These are phyloP conservation scores for Zosterops japonicus DNA, from an alignment of 2,113 vertebrate species.

Conservation along the genomic window DNA sequence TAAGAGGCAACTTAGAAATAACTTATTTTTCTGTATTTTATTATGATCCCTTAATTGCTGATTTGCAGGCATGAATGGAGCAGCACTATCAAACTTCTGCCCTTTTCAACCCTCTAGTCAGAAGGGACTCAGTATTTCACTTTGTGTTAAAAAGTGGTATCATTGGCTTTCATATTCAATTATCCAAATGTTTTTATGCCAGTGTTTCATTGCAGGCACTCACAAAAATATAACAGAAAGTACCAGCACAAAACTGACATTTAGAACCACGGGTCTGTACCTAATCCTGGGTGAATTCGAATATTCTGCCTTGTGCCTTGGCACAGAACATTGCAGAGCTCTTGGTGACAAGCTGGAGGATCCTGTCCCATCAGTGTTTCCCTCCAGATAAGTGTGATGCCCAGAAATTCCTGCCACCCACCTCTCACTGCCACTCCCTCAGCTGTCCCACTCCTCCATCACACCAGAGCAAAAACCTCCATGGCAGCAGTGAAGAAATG, in stretches of 20 bases:
- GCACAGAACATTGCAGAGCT: neutral
- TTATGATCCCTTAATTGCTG: neutral
- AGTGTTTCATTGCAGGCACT: neutral
- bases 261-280: neutral
- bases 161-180: neutral
- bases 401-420: neutral
- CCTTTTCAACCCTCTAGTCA: neutral
- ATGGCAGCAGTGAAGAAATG: neutral
- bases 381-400: neutral
- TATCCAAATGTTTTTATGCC: neutral
- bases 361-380: rapidly evolving
- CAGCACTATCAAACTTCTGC: neutral
- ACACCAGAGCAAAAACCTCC: neutral
- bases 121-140: neutral
- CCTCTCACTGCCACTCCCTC: neutral
- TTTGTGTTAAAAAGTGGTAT: neutral
- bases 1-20: neutral
- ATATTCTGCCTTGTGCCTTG: neutral
- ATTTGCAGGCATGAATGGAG: neutral
- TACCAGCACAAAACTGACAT: neutral
- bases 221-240: neutral
- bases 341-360: neutral
- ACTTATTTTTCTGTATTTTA: neutral
- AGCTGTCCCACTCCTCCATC: neutral
- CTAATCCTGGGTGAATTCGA: neutral